A percentile compares a stretch with the other conserved stretches of the same genome.
These are phyloP conservation scores for Spongia lamella DNA, from an alignment of 37 sponge, comb jelly and placozoan species.

Conservation along the genomic window DNA sequence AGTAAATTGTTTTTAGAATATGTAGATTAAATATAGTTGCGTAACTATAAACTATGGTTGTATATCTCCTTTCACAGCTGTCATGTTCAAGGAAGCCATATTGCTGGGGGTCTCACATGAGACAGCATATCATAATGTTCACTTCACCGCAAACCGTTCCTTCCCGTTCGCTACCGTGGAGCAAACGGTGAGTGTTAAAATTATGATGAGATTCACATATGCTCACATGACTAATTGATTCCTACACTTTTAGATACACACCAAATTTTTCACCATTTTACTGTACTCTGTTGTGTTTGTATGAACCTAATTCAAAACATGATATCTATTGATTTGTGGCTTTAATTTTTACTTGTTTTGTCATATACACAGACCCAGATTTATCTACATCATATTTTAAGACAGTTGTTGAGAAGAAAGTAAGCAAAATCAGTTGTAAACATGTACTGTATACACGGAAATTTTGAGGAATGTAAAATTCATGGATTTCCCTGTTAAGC, in stretches of 20 bases:
- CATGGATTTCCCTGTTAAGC: no score
- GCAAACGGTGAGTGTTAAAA: slow-evolving; percentile 56
- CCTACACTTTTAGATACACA: no score
- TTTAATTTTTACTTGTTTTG: background rate
- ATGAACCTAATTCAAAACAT: no score
- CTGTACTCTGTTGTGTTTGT: no score
- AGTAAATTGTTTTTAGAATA: no score
- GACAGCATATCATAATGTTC: slow-evolving; percentile 32
- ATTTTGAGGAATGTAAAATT: no score
- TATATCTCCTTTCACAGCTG: slow-evolving; percentile 32
- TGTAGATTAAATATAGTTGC: no score
- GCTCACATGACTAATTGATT: no score
- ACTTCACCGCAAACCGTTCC: slow-evolving; percentile 23
- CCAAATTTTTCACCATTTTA: no score
- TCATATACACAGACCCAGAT: slow-evolving; percentile 57
- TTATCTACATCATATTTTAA: slow-evolving; percentile 77
- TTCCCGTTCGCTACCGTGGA: slow-evolving; percentile 80
- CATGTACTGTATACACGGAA: no score
- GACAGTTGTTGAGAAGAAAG: slow-evolving; percentile 85
- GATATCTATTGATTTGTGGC: background rate
- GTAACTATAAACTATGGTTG: no score
- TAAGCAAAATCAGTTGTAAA: slow-evolving; percentile 21
- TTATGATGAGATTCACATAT: no score
- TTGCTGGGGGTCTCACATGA: slow-evolving; percentile 74
- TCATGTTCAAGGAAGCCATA: slow-evolving; percentile 71